A percentile compares a stretch with the other conserved stretches of the same genome.
Conservation (phyloP, 2,797 vertebrate species). For the Crypturellus tataupa region DNA sequence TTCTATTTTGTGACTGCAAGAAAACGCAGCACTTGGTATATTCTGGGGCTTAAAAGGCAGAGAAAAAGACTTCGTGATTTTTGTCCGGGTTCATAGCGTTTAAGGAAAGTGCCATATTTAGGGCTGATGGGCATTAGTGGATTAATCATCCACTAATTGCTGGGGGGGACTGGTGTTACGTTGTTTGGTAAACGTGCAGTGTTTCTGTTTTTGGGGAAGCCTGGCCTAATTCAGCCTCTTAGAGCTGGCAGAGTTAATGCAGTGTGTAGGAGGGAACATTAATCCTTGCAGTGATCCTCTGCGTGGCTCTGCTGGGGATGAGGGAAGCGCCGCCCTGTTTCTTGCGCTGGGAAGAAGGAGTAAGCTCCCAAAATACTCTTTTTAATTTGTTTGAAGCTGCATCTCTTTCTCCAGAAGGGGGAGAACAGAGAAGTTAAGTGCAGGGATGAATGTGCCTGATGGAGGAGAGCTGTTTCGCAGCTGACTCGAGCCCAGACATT, state of each 20-base stretch:
- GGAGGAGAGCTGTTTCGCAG: background rate
- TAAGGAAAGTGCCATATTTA: background rate
- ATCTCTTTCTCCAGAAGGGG: conserved; percentile 69
- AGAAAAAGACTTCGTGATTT: background rate
- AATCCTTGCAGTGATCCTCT: background rate
- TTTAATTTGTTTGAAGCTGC: conserved; percentile 14
- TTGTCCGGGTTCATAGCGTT: accelerated
- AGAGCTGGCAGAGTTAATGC: background rate
- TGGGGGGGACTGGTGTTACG: background rate
- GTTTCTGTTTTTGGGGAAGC: background rate
- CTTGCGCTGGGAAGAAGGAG: background rate
- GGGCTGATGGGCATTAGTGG: background rate
- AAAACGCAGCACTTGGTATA: background rate
- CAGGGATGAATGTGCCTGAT: background rate
- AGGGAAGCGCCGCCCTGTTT: background rate
- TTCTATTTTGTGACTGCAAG: background rate
- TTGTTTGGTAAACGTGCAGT: accelerated
- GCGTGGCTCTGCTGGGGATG: background rate
- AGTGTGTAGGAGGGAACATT: background rate
- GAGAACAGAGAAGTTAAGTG: conserved; percentile 17
- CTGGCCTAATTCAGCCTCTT: accelerated
- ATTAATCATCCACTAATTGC: background rate
- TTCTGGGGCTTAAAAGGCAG: background rate
- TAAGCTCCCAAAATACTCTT: conserved; percentile 14
- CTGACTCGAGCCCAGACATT: background rate